Evolutionary conservation across 2,888 invertebrate species (phyloP).

Genomic region (Heliconius aoede): DNA sequence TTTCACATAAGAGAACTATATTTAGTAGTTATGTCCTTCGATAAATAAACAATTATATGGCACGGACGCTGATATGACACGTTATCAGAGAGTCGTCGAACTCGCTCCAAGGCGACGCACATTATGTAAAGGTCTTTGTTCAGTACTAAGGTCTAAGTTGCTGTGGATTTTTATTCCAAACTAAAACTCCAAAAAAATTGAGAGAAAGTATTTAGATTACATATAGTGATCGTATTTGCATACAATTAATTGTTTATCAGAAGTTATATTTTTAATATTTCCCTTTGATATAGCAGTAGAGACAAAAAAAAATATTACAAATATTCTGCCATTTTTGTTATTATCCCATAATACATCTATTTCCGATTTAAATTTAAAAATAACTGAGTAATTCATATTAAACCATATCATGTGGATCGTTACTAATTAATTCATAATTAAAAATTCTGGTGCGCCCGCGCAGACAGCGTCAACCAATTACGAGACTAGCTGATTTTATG

Average conservation of each 20-base stretch:
- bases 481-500: conserved; percentile 59
- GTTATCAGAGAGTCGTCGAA: conserved; percentile 76
- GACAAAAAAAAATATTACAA: neutral
- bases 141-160: conserved; percentile 38
- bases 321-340: neutral
- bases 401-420: conserved; percentile 78
- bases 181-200: neutral
- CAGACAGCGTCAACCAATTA: conserved; percentile 77
- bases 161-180: neutral
- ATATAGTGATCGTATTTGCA: neutral
- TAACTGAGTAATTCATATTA: conserved; percentile 54
- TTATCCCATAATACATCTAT: conserved; percentile 12
- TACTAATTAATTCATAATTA: conserved; percentile 83
- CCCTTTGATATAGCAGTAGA: neutral
- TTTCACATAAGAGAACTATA: conserved; percentile 19
- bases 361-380: conserved; percentile 32
- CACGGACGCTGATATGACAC: conserved; percentile 62
- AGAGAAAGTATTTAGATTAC: neutral
- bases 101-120: conserved; percentile 63
- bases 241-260: neutral
- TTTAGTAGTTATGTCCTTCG: conserved; percentile 43
- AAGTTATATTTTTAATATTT: neutral
- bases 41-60: conserved; percentile 48
- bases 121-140: conserved; percentile 52
- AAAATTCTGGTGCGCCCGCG: conserved; percentile 82